A percentile compares a stretch with the other conserved stretches of the same genome.
These are phyloP conservation scores for Helicoverpa zea DNA, from an alignment of 1,140 invertebrate species.

Conservation along the genomic window DNA sequence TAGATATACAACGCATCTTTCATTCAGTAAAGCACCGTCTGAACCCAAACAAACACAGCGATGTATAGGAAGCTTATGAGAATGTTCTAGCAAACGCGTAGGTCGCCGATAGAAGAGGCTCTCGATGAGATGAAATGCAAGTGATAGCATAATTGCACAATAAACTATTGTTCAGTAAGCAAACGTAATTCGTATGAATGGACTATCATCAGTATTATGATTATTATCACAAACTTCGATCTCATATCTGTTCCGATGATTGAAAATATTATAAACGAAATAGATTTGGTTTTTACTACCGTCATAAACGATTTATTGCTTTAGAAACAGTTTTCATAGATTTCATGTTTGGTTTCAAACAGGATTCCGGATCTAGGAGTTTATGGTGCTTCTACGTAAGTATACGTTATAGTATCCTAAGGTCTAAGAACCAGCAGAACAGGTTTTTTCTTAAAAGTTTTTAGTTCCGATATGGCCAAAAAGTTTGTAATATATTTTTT, in stretches of 20 bases:
- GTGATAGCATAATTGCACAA: conserved; percentile 82
- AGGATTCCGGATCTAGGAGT: neutral
- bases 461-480: no score
- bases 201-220: conserved; percentile 69
- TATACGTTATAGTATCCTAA: neutral
- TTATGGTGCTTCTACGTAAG: conserved; percentile 57
- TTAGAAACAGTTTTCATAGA: conserved; percentile 21
- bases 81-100: conserved; percentile 50
- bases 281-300: conserved; percentile 55
- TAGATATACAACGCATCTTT: conserved; percentile 1
- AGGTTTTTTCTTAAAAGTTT: no score
- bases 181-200: conserved; percentile 72
- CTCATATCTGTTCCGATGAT: conserved; percentile 60
- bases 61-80: neutral
- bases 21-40: neutral
- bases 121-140: conserved; percentile 76
- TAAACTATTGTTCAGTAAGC: conserved; percentile 78
- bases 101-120: conserved; percentile 54
- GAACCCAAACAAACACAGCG: neutral
- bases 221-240: conserved; percentile 60
- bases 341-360: neutral
- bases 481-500: no score
- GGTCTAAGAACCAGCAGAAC: neutral
- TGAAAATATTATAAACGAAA: conserved; percentile 60
- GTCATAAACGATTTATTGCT: conserved; percentile 64